A percentile compares a stretch with the other conserved stretches of the same genome.
Conservation (phyloP, 2,797 vertebrate genomes). For the Enteromius treurensis region DNA sequence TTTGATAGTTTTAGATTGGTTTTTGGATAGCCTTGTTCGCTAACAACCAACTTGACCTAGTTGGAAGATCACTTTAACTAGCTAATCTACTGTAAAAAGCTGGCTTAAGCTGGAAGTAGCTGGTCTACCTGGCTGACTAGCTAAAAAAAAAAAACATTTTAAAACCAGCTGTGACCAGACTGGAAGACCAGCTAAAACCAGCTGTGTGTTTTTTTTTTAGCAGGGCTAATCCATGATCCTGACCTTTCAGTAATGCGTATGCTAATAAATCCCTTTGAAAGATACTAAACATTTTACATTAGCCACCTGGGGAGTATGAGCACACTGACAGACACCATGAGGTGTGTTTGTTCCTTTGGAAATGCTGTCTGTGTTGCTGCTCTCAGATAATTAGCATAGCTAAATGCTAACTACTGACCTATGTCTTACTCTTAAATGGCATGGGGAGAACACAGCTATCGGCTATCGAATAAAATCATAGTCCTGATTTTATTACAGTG, state of each 20-base stretch:
- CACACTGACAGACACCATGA: conserved; percentile 6
- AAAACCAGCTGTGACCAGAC: not conserved
- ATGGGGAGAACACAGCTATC: not conserved
- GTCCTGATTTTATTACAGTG: not conserved
- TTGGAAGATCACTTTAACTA: not conserved
- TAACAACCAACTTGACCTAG: not conserved
- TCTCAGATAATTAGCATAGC: conserved; percentile 5
- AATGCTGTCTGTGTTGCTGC: not conserved
- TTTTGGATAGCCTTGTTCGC: not conserved
- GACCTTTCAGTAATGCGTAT: conserved; percentile 1
- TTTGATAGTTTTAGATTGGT: not conserved
- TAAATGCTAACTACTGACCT: conserved; percentile 21
- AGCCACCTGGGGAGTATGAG: not conserved
- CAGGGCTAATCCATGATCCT: not conserved
- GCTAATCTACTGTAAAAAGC: not conserved
- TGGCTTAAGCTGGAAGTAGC: not conserved
- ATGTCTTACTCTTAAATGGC: not conserved
- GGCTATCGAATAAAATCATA: too few relatives aligned
- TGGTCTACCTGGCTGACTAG: not conserved
- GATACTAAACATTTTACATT: not conserved
- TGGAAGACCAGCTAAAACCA: not conserved
- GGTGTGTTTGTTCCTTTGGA: not conserved
- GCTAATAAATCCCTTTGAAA: conserved; percentile 16
- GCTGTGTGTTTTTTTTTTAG: too few relatives aligned
- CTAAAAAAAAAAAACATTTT: not conserved